Evolutionary conservation across 2,113 vertebrate species (phyloP).

Genomic region (Taxidea taxus): DNA sequence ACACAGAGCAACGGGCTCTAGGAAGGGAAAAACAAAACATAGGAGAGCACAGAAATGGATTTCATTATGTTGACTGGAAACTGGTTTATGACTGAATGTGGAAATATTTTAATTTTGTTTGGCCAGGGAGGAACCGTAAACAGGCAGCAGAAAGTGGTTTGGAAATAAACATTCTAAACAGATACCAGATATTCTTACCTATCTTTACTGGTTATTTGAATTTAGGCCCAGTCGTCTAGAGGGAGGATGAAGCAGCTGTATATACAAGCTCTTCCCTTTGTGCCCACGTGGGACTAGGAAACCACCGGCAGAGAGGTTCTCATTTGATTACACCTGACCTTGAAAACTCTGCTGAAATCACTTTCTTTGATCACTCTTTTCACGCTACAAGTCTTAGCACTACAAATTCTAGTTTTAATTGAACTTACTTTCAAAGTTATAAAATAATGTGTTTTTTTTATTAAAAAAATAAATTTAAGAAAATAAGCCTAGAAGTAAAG

Average conservation of each 20-base stretch:
- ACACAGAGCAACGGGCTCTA: not conserved
- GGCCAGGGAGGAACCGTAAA: constrained; percentile 2
- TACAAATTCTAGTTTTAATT: constrained; percentile 10
- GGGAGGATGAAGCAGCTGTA: not conserved
- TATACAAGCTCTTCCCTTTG: not conserved
- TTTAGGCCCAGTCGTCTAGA: not conserved
- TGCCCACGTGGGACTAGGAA: not conserved
- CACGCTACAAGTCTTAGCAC: not conserved
- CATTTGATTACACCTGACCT: not conserved
- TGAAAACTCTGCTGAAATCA: not conserved
- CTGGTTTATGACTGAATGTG: not conserved
- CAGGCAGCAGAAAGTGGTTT: constrained; percentile 32
- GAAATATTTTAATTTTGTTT: constrained; percentile 20
- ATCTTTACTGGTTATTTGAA: constrained; percentile 19
- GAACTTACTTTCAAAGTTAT: constrained; percentile 30
- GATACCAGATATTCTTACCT: constrained; percentile 28
- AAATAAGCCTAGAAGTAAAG: not conserved
- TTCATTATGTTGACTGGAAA: not conserved
- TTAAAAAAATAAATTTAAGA: not conserved
- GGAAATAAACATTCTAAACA: constrained; percentile 28
- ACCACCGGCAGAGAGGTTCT: not conserved
- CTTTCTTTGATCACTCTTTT: constrained; percentile 23
- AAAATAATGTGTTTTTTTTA: constrained; percentile 5
- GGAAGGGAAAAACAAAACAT: not conserved
- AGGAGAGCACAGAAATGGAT: not conserved